Evolutionary conservation across 2,888 invertebrate genomes (phyloP).

Genomic region (Lochmaea crataegi): DNA sequence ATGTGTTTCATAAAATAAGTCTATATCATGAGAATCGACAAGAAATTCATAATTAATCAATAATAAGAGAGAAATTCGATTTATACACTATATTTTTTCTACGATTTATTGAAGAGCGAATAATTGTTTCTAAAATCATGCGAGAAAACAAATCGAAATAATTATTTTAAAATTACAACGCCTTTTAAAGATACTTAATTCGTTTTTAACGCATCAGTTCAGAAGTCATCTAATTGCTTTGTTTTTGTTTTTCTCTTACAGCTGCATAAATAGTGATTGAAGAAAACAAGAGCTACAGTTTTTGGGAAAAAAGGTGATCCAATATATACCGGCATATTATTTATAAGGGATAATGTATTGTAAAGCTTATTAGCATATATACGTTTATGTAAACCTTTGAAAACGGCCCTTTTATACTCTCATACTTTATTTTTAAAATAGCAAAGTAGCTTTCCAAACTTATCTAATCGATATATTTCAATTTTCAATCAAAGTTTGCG

Average conservation of each 20-base stretch:
- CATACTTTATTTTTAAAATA: not conserved
- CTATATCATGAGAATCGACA: too few species aligned
- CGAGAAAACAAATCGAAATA: not conserved
- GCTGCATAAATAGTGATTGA: conserved; percentile 49
- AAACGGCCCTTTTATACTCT: conserved; percentile 29
- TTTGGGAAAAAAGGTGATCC: conserved; percentile 19
- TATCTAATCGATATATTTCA: too few species aligned
- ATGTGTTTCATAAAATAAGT: too few species aligned
- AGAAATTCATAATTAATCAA: too few species aligned
- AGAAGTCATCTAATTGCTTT: conserved; percentile 48
- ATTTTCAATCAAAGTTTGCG: too few species aligned
- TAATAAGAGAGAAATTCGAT: too few species aligned
- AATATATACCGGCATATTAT: conserved; percentile 17
- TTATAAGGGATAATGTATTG: conserved; percentile 21
- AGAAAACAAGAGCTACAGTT: conserved; percentile 30
- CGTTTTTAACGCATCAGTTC: conserved; percentile 18
- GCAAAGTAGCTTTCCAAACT: not conserved
- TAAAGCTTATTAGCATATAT: too few species aligned
- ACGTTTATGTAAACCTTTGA: conserved; percentile 9
- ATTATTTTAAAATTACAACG: conserved; percentile 4
- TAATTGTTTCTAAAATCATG: too few species aligned
- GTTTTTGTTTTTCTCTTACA: conserved; percentile 63
- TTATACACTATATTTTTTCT: too few species aligned
- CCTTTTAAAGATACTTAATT: not conserved
- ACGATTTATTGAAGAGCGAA: too few species aligned